phyloP scores from a whole-genome alignment of 1,140 invertebrate species.

The Hypothenemus hampei region DNA sequence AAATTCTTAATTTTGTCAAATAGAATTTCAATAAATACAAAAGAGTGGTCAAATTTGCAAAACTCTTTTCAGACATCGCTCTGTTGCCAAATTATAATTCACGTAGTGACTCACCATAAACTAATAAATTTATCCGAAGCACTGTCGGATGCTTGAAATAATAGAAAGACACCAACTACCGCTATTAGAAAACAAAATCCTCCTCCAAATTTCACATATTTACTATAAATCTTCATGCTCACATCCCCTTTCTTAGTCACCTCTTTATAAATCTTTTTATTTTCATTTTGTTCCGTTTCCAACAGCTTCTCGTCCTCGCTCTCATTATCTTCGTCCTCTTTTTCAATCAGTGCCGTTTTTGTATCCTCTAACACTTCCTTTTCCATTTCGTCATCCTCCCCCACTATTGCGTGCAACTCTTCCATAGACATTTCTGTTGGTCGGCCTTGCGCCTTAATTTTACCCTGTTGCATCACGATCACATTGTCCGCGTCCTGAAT shows the following conservation, averaged over 20 bases:
- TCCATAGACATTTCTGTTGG: slow-evolving; percentile 33
- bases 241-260: slow-evolving; percentile 32
- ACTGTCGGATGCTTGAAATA: slow-evolving; percentile 22
- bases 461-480: slow-evolving; percentile 54
- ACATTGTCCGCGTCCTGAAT: slow-evolving; percentile 69
- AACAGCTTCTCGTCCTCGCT: slow-evolving; percentile 13
- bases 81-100: neutral
- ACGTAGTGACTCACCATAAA: slow-evolving; percentile 27
- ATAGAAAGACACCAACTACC: slow-evolving; percentile 20
- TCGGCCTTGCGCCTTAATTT: slow-evolving; percentile 41
- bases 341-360: neutral
- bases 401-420: slow-evolving; percentile 12
- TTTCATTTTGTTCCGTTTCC: slow-evolving; percentile 15
- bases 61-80: too few relatives aligned
- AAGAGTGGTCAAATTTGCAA: too few relatives aligned
- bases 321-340: slow-evolving; percentile 8
- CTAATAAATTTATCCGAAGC: slow-evolving; percentile 30
- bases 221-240: slow-evolving; percentile 24
- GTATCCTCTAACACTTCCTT: slow-evolving; percentile 28
- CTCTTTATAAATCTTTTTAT: slow-evolving; percentile 32
- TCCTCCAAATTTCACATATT: slow-evolving; percentile 33
- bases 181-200: slow-evolving; percentile 21
- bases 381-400: slow-evolving; percentile 29
- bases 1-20: too few relatives aligned
- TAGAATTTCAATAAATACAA: too few relatives aligned